phyloP scores from a whole-genome alignment of 2,888 invertebrate species.

The Suillia variegata region DNA sequence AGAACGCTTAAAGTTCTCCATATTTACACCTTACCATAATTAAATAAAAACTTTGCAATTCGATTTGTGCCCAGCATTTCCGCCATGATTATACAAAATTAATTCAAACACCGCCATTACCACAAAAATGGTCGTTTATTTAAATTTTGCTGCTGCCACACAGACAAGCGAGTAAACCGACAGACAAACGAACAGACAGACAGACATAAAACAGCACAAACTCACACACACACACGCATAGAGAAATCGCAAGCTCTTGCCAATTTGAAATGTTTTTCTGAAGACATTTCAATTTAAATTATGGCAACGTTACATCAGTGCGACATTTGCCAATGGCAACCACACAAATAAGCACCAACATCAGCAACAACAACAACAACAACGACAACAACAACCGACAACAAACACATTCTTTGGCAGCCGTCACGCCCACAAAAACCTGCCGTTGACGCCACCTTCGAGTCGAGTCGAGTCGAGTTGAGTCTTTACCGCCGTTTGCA shows the following conservation, averaged over 20 bases:
- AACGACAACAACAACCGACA: too few species aligned
- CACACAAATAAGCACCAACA: slow-evolving; percentile 16
- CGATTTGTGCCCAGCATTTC: neutral
- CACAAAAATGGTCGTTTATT: neutral
- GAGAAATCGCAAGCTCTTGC: slow-evolving; percentile 21
- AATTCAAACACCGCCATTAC: neutral
- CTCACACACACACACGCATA: neutral
- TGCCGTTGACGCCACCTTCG: neutral
- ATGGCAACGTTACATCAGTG: slow-evolving; percentile 28
- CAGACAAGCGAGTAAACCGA: neutral
- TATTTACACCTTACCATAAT: too few species aligned
- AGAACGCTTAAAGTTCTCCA: too few species aligned
- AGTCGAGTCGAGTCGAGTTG: neutral
- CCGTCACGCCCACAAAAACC: too few species aligned
- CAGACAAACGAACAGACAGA: neutral
- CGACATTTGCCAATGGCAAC: slow-evolving; percentile 34
- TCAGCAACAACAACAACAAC: too few species aligned
- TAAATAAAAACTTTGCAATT: too few species aligned
- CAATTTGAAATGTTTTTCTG: slow-evolving; percentile 33
- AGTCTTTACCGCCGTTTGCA: neutral
- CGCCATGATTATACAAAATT: neutral
- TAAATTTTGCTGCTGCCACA: neutral
- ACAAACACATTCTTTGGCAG: slow-evolving; percentile 2
- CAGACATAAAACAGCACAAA: neutral
- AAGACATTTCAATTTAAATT: slow-evolving; percentile 48